Evolutionary conservation across 2,797 vertebrate species (phyloP), one percentile per base, ranked within the genome.

Genomic region (Melanogrammus aeglefinus): DNA sequence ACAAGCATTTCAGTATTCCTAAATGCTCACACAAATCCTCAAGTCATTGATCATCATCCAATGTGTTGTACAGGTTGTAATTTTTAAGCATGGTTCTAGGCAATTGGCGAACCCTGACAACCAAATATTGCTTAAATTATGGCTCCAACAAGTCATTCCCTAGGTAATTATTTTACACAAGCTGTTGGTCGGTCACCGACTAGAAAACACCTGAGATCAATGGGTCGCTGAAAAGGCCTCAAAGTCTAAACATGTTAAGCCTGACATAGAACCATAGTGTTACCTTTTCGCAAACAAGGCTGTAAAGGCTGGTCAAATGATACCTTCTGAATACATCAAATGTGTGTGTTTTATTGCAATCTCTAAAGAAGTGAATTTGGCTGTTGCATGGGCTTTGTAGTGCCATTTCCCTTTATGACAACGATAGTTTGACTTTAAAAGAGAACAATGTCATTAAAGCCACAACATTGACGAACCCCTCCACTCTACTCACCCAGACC

Each of bases 1-100:
- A 31, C 29, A 63, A 76, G 81, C 85, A 88, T 85, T 82, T 84
- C 80, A 84, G 80, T 86, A 84, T 83, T 72, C 81, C 66, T 76
- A 86, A 75, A 83, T 83, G 6, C 81, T 79, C 76, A 83, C 81
- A 66, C 63, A 69, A 69, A 78, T 85, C 82, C 81, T 80, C 70
- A 81, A 66, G 73, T 75, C 77, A 73, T 47, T 70, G 31, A 63
- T 77, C 9, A 8, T 82, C 80, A 83, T 81, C 69, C 77, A 36
- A 66, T 63, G 72, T 76, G 70, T 72, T 35, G 8, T 33, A 72
- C 57, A 69, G 63, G 27, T 69, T 69, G 63, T 57, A 57, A 66
- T 27, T 66, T 66, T 69, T 69, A 69, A 69, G 63, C 63, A 69
- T 69, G 63, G 29, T 10, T 69, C 63, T 27, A 63, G 57, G 57